These are phyloP conservation scores for Tyto alba DNA, from an alignment of 2,113 vertebrate genomes.

Conservation along the genomic window DNA sequence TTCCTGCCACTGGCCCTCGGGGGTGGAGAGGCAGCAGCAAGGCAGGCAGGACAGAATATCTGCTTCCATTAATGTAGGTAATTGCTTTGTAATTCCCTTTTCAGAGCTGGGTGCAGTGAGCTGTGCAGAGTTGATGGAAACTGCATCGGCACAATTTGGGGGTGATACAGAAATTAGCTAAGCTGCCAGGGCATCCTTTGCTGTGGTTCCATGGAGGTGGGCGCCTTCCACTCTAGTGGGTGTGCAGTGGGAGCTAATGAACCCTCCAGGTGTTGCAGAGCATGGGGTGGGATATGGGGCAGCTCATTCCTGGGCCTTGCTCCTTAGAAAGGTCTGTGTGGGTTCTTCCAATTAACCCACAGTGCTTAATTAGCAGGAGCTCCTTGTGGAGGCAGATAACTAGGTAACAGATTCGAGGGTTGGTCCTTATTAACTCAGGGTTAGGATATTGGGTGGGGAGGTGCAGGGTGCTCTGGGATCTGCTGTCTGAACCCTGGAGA, in stretches of 20 bases:
- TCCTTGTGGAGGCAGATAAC: neutral
- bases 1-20: neutral
- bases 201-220: neutral
- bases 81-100: constrained; percentile 40
- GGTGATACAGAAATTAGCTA: neutral
- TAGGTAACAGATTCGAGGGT: neutral
- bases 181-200: neutral
- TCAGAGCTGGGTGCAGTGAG: neutral
- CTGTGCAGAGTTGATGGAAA: neutral
- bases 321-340: neutral
- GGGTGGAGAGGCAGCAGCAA: neutral
- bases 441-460: neutral
- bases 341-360: neutral
- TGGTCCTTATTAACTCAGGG: neutral
- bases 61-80: neutral
- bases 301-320: neutral
- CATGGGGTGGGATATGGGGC: neutral
- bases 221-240: neutral
- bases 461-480: neutral
- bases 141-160: neutral
- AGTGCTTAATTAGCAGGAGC: neutral
- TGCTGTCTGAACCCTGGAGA: neutral
- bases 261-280: neutral
- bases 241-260: neutral
- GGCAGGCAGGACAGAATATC: neutral